phyloP scores from a whole-genome alignment of 1,140 invertebrate species.

The Carposina sasakii region DNA sequence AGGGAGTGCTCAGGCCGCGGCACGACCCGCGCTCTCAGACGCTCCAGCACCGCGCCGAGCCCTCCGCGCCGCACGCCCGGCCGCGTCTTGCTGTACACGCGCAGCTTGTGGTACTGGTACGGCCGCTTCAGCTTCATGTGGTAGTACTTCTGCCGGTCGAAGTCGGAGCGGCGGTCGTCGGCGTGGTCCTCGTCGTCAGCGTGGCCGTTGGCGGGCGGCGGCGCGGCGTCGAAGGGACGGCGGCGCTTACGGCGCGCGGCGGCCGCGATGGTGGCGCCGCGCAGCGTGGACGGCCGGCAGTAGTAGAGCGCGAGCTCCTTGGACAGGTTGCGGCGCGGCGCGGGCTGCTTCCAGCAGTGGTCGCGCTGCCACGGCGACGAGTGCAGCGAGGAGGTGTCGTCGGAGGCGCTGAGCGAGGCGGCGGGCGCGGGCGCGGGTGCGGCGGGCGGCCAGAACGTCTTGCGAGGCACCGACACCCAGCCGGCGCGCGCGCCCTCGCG shows the following conservation, averaged over 20 bases:
- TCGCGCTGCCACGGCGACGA: slow-evolving; percentile 91
- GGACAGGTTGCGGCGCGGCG: slow-evolving; percentile 80
- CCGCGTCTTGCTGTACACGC: slow-evolving; percentile 64
- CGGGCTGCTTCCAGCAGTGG: slow-evolving; percentile 88
- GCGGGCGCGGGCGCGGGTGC: slow-evolving; percentile 76
- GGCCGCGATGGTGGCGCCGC: slow-evolving; percentile 54
- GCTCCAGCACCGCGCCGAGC: slow-evolving; percentile 61
- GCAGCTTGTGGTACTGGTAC: slow-evolving; percentile 68
- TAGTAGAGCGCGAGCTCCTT: slow-evolving; percentile 84
- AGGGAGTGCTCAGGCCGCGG: too few species aligned
- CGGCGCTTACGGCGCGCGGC: slow-evolving; percentile 73
- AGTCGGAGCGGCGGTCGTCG: slow-evolving; percentile 50
- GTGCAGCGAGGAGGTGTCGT: slow-evolving; percentile 90
- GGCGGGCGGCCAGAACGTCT: slow-evolving; percentile 87
- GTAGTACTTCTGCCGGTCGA: slow-evolving; percentile 59
- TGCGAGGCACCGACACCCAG: slow-evolving; percentile 90
- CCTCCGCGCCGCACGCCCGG: slow-evolving; percentile 50
- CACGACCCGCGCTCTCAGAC: slow-evolving; percentile 62
- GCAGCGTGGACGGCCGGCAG: slow-evolving; percentile 73
- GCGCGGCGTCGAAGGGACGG: slow-evolving; percentile 63
- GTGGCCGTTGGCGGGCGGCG: slow-evolving; percentile 49
- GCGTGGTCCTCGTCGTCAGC: slow-evolving; percentile 34
- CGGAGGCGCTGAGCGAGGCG: slow-evolving; percentile 79
- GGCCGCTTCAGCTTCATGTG: slow-evolving; percentile 68
- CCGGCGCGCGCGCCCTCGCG: slow-evolving; percentile 85